phyloP scores from a whole-genome alignment of 2,113 vertebrate genomes.

The Chaenogobius annularis region DNA sequence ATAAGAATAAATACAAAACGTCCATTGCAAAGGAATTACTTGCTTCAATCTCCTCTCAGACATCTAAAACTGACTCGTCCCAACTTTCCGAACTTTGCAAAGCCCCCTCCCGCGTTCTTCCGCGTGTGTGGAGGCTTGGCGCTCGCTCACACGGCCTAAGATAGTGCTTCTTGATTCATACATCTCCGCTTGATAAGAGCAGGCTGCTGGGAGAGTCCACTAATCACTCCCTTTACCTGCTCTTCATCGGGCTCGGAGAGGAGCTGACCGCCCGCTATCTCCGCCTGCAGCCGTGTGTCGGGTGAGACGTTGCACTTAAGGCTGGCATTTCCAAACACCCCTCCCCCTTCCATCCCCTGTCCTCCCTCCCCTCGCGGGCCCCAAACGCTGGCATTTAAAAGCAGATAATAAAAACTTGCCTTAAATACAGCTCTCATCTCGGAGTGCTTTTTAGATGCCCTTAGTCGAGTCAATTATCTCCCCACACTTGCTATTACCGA shows the following conservation, averaged over 20 bases:
- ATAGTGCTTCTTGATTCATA: conserved; percentile 18
- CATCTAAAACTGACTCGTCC: not conserved
- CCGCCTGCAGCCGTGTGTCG: conserved; percentile 56
- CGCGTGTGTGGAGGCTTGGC: conserved; percentile 10
- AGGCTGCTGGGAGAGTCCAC: conserved; percentile 55
- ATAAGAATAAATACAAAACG: not conserved
- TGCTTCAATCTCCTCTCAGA: not conserved
- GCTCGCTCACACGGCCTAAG: conserved; percentile 15
- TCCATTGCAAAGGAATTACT: not conserved
- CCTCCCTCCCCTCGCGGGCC: conserved; percentile 26
- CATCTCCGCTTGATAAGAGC: conserved; percentile 49
- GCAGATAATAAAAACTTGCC: conserved; percentile 72
- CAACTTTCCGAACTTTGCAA: not conserved
- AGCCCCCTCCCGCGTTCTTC: not conserved
- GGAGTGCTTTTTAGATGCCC: conserved; percentile 73
- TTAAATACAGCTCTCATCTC: conserved; percentile 76
- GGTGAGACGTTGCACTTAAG: conserved; percentile 73
- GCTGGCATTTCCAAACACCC: conserved; percentile 75
- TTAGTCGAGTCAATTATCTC: conserved; percentile 76
- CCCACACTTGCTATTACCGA: conserved; percentile 68
- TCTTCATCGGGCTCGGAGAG: conserved; percentile 34
- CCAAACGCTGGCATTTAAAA: conserved; percentile 70
- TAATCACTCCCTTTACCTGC: conserved; percentile 56
- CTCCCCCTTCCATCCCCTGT: not conserved
- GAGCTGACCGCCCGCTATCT: conserved; percentile 49